phyloP scores from a whole-genome alignment of 1,140 invertebrate species.

The Varroa destructor region DNA sequence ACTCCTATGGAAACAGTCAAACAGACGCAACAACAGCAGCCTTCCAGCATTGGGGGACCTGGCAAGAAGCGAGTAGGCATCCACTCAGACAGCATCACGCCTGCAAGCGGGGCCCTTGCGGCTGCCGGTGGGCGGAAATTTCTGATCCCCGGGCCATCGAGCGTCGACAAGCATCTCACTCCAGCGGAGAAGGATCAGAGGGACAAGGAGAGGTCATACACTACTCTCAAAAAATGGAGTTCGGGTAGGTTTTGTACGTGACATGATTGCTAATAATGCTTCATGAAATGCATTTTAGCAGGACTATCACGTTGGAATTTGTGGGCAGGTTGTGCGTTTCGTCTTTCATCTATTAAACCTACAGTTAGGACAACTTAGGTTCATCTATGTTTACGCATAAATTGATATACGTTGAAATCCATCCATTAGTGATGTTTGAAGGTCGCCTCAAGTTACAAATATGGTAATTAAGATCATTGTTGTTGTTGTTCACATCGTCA shows the following conservation, averaged over 20 bases:
- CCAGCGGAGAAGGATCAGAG: slow-evolving; percentile 27
- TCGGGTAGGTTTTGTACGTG: neutral
- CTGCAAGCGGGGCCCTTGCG: neutral
- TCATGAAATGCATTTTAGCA: neutral
- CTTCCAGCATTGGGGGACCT: neutral
- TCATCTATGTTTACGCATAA: no score
- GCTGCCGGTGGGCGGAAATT: neutral
- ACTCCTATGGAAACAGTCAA: no score
- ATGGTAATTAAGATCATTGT: no score
- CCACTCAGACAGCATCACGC: slow-evolving; percentile 25
- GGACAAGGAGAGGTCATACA: slow-evolving; percentile 33
- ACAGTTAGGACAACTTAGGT: no score
- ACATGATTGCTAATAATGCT: slow-evolving; percentile 2
- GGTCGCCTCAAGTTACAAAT: no score
- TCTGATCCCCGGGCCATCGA: slow-evolving; percentile 6
- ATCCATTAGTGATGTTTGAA: no score
- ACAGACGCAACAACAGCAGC: slow-evolving; percentile 3
- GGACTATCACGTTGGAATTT: no score
- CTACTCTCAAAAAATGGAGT: slow-evolving; percentile 26
- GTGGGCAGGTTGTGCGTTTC: no score
- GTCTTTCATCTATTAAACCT: no score
- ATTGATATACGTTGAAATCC: no score
- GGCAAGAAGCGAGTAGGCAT: slow-evolving; percentile 21
- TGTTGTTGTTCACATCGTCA: no score
- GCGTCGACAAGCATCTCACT: slow-evolving; percentile 19